phyloP scores from a whole-genome alignment of 2,888 invertebrate genomes.

The Bugula neritina region DNA sequence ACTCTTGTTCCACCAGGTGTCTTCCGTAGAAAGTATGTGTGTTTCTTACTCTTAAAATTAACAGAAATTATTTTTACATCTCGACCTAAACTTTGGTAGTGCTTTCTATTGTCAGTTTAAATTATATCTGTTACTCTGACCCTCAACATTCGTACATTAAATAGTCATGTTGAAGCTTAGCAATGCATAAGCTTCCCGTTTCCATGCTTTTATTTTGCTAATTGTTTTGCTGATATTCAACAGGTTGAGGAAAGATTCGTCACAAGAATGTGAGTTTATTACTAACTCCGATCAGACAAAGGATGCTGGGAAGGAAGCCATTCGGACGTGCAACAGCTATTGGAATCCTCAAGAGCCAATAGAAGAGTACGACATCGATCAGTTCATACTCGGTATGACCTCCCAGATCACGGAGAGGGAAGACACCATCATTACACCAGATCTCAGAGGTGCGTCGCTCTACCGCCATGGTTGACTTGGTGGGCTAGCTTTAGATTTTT shows the following conservation, averaged over 20 bases:
- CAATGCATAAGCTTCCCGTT: no score
- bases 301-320: constrained; percentile 33
- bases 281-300: constrained; percentile 47
- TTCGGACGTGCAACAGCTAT: constrained; percentile 59
- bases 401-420: constrained; percentile 92
- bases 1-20: constrained; percentile 60
- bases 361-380: constrained; percentile 21
- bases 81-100: no score
- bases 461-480: background rate
- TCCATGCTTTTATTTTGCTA: no score
- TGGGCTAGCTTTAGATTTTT: no score
- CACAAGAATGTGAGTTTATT: constrained; percentile 13
- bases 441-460: constrained; percentile 64
- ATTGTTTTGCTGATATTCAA: no score
- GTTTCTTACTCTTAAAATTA: no score
- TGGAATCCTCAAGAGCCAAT: constrained; percentile 56
- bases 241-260: background rate
- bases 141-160: no score
- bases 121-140: no score
- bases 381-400: constrained; percentile 81
- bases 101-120: no score
- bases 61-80: no score
- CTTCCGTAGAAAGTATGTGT: constrained; percentile 36
- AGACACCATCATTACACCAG: constrained; percentile 86
- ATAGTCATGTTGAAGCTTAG: no score